Evolutionary conservation across 2,797 vertebrate species (phyloP), one percentile per base, ranked within the genome.

Genomic region (Menidia menidia): DNA sequence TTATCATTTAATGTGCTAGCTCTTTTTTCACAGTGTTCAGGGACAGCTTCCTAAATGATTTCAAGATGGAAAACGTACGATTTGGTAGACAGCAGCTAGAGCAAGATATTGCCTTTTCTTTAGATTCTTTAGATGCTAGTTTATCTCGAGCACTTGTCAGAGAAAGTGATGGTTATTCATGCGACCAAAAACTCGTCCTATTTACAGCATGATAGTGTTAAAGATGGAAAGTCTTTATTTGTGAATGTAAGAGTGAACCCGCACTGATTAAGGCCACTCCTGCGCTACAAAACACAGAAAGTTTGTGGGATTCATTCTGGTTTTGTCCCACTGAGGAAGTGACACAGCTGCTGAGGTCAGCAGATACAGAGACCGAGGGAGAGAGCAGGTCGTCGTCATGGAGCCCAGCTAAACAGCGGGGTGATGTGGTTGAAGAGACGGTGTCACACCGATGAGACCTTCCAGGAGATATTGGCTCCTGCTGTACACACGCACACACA

Each of bases 271-370:
- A 68, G 55, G 62, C 47, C 69, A 81, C 68, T 41, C 58, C 69
- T 73, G 53, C 54, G 31, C 60, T 48, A 61, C 68, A 72, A 70
- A 68, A 66, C 73, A 68, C 63, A 53, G 59, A 31, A 60, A 60
- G 64, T 78, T 73, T 47, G 60, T 60, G 77, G 19, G 81, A 81
- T 86, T 81, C 78, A 76, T 86, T 86, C 78, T 81, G 81, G 74
- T 91, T 90, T 90, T 87, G 88, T 91, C 89, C 81, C 84, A 78
- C 76, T 63, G 68, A 93, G 92, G 93, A 93, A 94, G 90, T 93
- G 87, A 92, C 92, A 93, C 92, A 94, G 93, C 93, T 95, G 94
- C 89, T 94, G 75, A 89, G 92, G 93, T 94, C 94, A 93, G 85
- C 81, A 60, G 83, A 88, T 88, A 91, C 84, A 83, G 78, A 80